Evolutionary conservation across 2,888 invertebrate species (phyloP), one percentile per base, ranked within the genome.

Genomic region (Lacanobia oleracea): DNA sequence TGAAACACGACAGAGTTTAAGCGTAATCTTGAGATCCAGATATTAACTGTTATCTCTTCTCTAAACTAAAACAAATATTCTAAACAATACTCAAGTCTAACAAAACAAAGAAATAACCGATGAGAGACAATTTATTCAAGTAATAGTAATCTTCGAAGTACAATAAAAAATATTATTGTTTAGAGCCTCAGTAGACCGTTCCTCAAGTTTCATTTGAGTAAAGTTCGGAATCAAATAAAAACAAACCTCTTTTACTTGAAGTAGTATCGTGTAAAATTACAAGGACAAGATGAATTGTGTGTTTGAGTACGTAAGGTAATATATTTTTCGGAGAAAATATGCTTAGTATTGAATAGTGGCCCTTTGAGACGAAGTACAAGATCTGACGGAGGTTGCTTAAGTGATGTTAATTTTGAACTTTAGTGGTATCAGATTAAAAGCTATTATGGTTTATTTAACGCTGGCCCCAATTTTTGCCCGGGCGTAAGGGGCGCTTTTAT

Each of bases 141-240:
- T 63, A 59, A 60, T 40, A 62, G 59, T 64, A 67, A 80, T 68
- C 59, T 59, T 57, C n/a, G 9, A 51, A 75, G 45, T 48, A 48
- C 56, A 45, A 65, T 80, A 37, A 51, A 75, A 68, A 33, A 75
- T 75, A 69, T 69, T 75, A 62, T 75, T 78, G 21, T 79, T 60
- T 27, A 27, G 27, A 62, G 62, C 62, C 76, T 68, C 56, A n/a
- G 57, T 23, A 69, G 43, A 27, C 33, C 9, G 23, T 43, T 10
- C 18, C 59, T 64, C 51, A 65, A 70, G 71, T 81, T 81, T 76
- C 57, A 51, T 40, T 76, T 70, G 57, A 51, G 9, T 7, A 59
- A 66, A 67, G 51, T 78, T 76, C 10, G 51, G 21, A 54, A 80
- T 75, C 64, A 65, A 80, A 75, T 62, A 54, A 62, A 64, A 65